Base-by-base conservation (phyloP, 1,140 invertebrate species). In the Globodera rostochiensis region DNA sequence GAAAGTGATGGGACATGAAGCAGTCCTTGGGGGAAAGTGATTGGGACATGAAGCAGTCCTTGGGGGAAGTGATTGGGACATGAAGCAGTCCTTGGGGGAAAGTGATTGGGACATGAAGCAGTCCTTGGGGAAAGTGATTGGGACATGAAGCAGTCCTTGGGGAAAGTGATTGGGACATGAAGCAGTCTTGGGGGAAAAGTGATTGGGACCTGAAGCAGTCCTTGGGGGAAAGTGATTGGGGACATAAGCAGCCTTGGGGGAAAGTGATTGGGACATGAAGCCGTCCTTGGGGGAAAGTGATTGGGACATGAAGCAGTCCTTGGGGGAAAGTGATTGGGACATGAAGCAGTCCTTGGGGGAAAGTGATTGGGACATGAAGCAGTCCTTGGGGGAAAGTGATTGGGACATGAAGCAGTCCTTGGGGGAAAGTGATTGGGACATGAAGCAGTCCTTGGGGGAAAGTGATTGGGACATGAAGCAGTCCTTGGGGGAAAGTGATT, bases 181-280 rank as follows among this genome's bases (percentile, higher is more conserved):
- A 21, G 60, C 60, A 15, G 13, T 66, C 13, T 66, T 66, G 2
- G 60, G 36, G 13, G 21, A 13, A 21, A 25, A n/a, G 50, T 46
- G n/a, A 74, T 19, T 74, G 15, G 47, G 53, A 75, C 47, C 11
- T 25, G 36, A 36, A 36, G 36, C 36, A 36, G 25, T 25, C 25
- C 25, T 25, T 25, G 1, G 25, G 36, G n/a, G n/a, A n/a, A n/a
- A n/a, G n/a, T n/a, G n/a, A n/a, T n/a, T n/a, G n/a, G 73, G 8
- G 73, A 75, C 3, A 80, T 85, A 86, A 71, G 49, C 86, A 87
- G 15, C 74, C 85, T 87, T 47, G 36, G 84, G 74, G 82, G 45
- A 53, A 19, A 45, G 11, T 45, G 36, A 36, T 36, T 36, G 71
- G 6, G 71, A 74, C 1, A 79, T 85, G 6, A 86, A 67, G 53